These are phyloP conservation scores for Dicyrtoma fusca DNA, from an alignment of 2,888 invertebrate species.

Conservation along the genomic window DNA sequence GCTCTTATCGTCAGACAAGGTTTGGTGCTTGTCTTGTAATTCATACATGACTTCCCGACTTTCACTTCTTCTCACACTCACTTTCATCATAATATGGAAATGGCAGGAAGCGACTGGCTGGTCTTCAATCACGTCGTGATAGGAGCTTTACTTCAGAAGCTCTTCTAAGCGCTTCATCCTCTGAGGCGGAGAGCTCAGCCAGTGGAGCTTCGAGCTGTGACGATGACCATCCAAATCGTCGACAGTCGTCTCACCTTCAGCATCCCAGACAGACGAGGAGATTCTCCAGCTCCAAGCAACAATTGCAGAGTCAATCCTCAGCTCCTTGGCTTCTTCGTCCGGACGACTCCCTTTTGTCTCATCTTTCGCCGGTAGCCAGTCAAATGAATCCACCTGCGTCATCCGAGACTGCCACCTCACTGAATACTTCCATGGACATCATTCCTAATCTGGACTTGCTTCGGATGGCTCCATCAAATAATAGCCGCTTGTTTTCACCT, in stretches of 20 bases:
- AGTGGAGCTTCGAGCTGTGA: slow-evolving; percentile 44
- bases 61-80: slow-evolving; percentile 6
- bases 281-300: neutral
- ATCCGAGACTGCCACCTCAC: neutral
- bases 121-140: slow-evolving; percentile 47
- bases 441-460: slow-evolving; percentile 48
- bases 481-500: neutral
- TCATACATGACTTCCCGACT: slow-evolving; percentile 24
- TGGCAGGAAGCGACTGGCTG: slow-evolving; percentile 47
- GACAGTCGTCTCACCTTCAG: neutral
- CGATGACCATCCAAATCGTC: slow-evolving; percentile 20
- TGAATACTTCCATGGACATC: slow-evolving; percentile 9
- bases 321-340: slow-evolving; percentile 53
- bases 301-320: slow-evolving; percentile 11
- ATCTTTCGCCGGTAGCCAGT: slow-evolving; percentile 49
- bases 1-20: slow-evolving; percentile 33
- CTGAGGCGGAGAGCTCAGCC: slow-evolving; percentile 39
- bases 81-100: slow-evolving; percentile 6
- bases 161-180: slow-evolving; percentile 47
- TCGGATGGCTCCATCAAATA: slow-evolving; percentile 41
- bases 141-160: slow-evolving; percentile 44
- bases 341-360: slow-evolving; percentile 50
- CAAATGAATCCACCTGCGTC: neutral
- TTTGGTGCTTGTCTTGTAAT: slow-evolving; percentile 22
- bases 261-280: neutral